A percentile compares a stretch with the other conserved stretches of the same genome.
Evolutionary conservation across 2,113 vertebrate genomes (phyloP).

Genomic region (Indicator maculatus): DNA sequence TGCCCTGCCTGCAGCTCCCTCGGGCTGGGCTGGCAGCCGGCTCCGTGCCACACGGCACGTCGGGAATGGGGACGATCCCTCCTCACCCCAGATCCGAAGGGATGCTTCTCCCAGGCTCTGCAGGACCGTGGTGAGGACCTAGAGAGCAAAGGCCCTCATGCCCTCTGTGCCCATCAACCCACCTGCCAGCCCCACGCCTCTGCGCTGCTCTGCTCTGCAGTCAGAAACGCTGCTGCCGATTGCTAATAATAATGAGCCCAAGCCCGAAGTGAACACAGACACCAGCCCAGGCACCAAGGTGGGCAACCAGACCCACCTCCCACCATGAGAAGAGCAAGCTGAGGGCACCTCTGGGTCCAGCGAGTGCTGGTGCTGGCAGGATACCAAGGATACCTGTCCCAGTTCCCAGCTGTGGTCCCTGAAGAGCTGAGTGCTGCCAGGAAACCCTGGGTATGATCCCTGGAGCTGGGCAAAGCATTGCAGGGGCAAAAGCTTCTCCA

Average conservation of each 20-base stretch:
- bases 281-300: neutral
- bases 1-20: rapidly evolving
- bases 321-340: rapidly evolving
- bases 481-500: neutral
- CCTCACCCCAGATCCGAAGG: neutral
- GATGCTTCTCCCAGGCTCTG: neutral
- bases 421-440: neutral
- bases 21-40: rapidly evolving
- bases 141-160: neutral
- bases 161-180: neutral
- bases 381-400: neutral
- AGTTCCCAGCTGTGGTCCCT: neutral
- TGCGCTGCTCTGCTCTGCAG: neutral
- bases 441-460: neutral
- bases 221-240: neutral
- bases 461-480: neutral
- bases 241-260: neutral
- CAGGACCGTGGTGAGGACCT: neutral
- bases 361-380: neutral
- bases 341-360: neutral
- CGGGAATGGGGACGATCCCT: rapidly evolving
- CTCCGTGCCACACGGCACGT: rapidly evolving
- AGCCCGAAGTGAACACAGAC: neutral
- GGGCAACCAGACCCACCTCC: neutral
- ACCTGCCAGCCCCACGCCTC: neutral